Conservation (phyloP, 2,888 invertebrate genomes). For the Metopia argyrocephala region DNA sequence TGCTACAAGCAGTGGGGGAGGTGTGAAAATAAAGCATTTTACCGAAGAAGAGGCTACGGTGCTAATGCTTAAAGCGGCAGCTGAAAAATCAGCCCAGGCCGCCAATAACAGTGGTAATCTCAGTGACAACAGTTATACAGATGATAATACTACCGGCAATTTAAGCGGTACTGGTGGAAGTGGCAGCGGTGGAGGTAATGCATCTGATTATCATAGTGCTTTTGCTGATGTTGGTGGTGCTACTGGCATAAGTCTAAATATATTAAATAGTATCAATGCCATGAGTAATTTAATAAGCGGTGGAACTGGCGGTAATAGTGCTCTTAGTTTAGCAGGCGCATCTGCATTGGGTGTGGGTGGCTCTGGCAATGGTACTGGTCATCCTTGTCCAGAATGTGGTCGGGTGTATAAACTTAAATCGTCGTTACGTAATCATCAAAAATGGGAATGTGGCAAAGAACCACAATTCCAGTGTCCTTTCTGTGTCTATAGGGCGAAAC, state of each 20-base stretch:
- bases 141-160: conserved; percentile 67
- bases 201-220: conserved; percentile 72
- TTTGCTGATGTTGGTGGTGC: conserved; percentile 73
- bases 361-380: conserved; percentile 80
- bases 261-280: conserved; percentile 76
- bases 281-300: conserved; percentile 76
- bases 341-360: conserved; percentile 68
- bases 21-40: conserved; percentile 72
- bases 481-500: conserved; percentile 90
- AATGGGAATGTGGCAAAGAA: conserved; percentile 92
- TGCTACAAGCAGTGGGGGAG: conserved; percentile 62
- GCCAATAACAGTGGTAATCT: conserved; percentile 70
- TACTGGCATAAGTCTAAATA: conserved; percentile 74
- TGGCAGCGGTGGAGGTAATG: conserved; percentile 61
- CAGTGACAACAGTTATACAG: conserved; percentile 72
- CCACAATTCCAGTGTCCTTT: conserved; percentile 90
- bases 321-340: conserved; percentile 67
- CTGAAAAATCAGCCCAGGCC: conserved; percentile 71
- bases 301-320: conserved; percentile 67
- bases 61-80: conserved; percentile 73
- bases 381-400: conserved; percentile 90
- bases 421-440: conserved; percentile 89
- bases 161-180: conserved; percentile 65
- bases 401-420: conserved; percentile 92
- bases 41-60: conserved; percentile 74